Evolutionary conservation across 2,113 vertebrate species (phyloP).

Genomic region (Ophthalmotilapia sp.): DNA sequence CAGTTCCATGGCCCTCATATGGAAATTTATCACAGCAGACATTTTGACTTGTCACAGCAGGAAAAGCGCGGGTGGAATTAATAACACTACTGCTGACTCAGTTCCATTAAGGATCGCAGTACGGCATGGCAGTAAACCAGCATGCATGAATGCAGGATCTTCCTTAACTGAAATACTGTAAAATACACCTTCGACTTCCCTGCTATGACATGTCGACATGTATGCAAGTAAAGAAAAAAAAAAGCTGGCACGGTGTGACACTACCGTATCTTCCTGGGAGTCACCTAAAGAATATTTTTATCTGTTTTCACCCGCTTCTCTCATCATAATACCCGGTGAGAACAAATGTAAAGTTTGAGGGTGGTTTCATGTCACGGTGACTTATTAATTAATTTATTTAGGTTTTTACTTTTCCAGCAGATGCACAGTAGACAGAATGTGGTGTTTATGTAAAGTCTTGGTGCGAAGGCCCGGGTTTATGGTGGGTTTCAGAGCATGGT

Average conservation of each 20-base stretch:
- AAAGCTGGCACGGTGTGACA: not conserved
- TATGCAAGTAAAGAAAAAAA: not conserved
- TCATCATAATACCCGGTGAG: not conserved
- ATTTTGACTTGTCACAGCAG: not conserved
- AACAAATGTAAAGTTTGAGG: not conserved
- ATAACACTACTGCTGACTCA: not conserved
- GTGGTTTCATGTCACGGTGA: not conserved
- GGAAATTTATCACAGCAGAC: not conserved
- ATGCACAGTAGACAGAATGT: not conserved
- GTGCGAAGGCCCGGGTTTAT: not conserved
- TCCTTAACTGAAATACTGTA: not conserved
- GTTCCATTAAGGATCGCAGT: not conserved
- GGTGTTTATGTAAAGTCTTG: not conserved
- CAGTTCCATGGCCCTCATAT: not conserved
- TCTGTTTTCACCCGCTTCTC: not conserved
- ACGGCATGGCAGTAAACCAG: not conserved
- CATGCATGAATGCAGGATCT: not conserved
- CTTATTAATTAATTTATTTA: not conserved
- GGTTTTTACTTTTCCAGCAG: not conserved
- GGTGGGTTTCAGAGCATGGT: not conserved
- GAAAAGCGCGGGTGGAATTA: not conserved
- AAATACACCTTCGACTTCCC: not conserved
- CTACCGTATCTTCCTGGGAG: not conserved
- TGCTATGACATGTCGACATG: not conserved
- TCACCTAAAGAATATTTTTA: not conserved